phyloP scores from a whole-genome alignment of 2,888 invertebrate species.

The Frankliniella intonsa region DNA sequence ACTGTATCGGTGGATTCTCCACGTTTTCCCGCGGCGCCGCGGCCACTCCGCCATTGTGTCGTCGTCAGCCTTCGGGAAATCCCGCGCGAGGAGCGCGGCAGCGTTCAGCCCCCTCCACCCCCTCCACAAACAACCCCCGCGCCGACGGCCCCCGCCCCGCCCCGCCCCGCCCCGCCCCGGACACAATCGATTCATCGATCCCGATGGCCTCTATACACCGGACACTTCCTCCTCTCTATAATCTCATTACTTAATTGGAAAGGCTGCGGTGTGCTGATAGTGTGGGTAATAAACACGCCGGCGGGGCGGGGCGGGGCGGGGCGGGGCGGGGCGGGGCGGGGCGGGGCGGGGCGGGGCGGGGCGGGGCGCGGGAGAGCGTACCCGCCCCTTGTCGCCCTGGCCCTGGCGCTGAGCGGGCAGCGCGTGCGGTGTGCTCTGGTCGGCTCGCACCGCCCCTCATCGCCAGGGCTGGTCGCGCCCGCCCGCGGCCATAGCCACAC shows the following conservation, averaged over 20 bases:
- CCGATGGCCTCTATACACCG: no score
- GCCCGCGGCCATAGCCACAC: no score
- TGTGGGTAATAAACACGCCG: background rate
- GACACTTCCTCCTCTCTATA: background rate
- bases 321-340: background rate
- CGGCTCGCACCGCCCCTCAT: no score
- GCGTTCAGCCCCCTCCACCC: background rate
- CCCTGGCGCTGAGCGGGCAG: no score
- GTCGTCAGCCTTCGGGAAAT: background rate
- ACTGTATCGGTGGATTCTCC: no score
- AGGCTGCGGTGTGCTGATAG: background rate
- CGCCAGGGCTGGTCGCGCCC: no score
- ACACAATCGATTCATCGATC: background rate
- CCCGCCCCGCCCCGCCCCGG: background rate
- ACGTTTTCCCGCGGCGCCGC: background rate
- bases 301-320: background rate
- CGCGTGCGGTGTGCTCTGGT: no score
- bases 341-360: background rate
- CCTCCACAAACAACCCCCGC: background rate
- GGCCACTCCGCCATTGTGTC: no score
- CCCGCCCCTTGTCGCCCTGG: no score
- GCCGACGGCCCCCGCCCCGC: background rate
- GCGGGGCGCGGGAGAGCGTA: background rate
- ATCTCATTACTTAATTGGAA: conserved; percentile 10
- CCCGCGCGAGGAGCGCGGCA: background rate